Evolutionary conservation across 2,888 invertebrate genomes (phyloP), one percentile per base, ranked within the genome.

Genomic region (Ophraella communa): DNA sequence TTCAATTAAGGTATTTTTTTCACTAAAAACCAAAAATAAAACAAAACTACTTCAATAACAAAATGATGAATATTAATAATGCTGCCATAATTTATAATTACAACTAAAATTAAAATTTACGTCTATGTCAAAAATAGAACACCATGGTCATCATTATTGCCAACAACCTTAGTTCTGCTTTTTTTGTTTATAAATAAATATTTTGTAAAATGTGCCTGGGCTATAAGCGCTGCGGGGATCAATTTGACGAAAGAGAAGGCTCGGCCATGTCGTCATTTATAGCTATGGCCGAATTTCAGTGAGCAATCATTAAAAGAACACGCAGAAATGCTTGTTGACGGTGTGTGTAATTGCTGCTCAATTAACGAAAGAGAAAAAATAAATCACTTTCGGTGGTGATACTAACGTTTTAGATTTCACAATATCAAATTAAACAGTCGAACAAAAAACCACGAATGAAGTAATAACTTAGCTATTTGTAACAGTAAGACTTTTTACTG

Each of bases 191-290:
- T 45, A 20, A 10, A 45, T 21, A 42, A n/a, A 45, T 21, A 10
- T 45, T 45, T 21, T 44, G 7, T 4, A n/a, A 20, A 18, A 10
- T n/a, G 18, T 20, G 8, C 49, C 49, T 27, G 14, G 27, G n/a
- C 49, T 51, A 51, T 51, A 17, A 51, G 27, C 20, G 21, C 47
- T 21, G 11, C 4, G 17, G 49, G 14, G 49, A 14, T 27, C 14
- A 51, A 49, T 27, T 49, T 4, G 27, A 49, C 24, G 49, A 49
- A 49, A 49, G 49, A 51, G 49, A 51, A 27, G 17, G 49, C 49
- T 14, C 17, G 49, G 27, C 14, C 14, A 3, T 51, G 24, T 24
- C 24, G 49, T 51, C 24, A 51, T 51, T 27, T n/a, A 47, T 27
- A 20, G 49, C 27, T 17, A 51, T 51, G 49, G 24, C 49, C 49